phyloP scores from a whole-genome alignment of 2,113 vertebrate species.

The Chrysochloris asiatica region DNA sequence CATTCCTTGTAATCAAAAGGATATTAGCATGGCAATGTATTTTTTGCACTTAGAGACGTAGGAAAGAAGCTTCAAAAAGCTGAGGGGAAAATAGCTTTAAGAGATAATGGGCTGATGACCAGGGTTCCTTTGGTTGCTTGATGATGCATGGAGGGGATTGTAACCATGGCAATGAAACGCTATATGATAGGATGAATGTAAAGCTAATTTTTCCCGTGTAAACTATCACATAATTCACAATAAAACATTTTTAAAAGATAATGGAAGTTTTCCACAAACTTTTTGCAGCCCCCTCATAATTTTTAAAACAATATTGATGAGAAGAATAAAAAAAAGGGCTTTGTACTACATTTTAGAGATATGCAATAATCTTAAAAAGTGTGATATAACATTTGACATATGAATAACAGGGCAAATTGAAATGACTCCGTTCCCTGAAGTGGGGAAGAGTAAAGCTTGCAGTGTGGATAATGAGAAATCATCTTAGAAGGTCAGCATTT shows the following conservation, averaged over 20 bases:
- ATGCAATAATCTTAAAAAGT: background rate
- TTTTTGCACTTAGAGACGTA: background rate
- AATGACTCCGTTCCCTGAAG: slow-evolving; percentile 36
- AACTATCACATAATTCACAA: no score
- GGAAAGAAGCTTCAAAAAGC: no score
- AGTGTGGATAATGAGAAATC: background rate
- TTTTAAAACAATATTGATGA: slow-evolving; percentile 17
- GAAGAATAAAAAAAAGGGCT: background rate
- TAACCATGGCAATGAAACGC: no score
- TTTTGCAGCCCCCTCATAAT: no score
- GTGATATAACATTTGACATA: background rate
- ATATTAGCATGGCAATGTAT: background rate
- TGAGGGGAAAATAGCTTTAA: no score
- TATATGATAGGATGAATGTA: no score
- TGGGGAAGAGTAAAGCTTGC: background rate
- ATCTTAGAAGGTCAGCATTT: slow-evolving; percentile 21
- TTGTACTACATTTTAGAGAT: background rate
- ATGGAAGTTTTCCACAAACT: no score
- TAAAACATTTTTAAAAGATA: no score
- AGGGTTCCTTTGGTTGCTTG: no score
- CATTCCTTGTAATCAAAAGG: background rate
- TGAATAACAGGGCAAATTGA: background rate
- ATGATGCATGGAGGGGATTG: no score
- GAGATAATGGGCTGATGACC: no score
- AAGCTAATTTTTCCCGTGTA: no score